Percentiles rank a stretch among this genome's conserved stretches.
Conservation (phyloP, 2,113 vertebrate genomes). For the Ciconia boyciana region DNA sequence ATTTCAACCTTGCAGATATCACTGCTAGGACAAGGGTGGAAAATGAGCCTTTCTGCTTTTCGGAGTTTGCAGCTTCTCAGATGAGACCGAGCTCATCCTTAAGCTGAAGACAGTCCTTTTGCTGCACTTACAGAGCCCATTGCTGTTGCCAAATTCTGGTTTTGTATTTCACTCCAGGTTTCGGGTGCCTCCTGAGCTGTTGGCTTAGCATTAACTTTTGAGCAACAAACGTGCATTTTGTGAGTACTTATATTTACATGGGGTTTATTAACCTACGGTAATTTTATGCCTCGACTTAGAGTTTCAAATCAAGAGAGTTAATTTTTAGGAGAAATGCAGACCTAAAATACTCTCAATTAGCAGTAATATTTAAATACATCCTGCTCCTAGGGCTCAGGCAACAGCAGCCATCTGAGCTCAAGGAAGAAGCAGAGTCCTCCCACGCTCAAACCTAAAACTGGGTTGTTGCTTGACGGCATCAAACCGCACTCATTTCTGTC, state of each 20-base stretch:
- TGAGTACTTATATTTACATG: not conserved
- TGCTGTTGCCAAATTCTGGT: not conserved
- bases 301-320: slow-evolving; percentile 36
- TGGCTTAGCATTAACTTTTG: not conserved
- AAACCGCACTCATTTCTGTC: not conserved
- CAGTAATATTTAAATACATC: slow-evolving; percentile 55
- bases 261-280: not conserved
- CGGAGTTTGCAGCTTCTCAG: not conserved
- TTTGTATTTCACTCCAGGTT: not conserved
- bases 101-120: not conserved
- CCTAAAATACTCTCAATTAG: slow-evolving; percentile 42
- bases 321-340: slow-evolving; percentile 28
- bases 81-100: not conserved
- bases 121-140: not conserved
- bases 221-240: not conserved
- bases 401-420: not conserved
- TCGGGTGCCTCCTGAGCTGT: not conserved
- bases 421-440: slow-evolving; percentile 8
- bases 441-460: slow-evolving; percentile 10
- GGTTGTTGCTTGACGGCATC: not conserved
- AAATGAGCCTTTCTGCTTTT: slow-evolving; percentile 16
- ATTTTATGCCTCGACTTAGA: not conserved
- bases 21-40: not conserved
- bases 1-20: slow-evolving; percentile 24
- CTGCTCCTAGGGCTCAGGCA: slow-evolving; percentile 42